Evolutionary conservation across 2,888 invertebrate genomes (phyloP).

Genomic region (Apamea monoglypha): DNA sequence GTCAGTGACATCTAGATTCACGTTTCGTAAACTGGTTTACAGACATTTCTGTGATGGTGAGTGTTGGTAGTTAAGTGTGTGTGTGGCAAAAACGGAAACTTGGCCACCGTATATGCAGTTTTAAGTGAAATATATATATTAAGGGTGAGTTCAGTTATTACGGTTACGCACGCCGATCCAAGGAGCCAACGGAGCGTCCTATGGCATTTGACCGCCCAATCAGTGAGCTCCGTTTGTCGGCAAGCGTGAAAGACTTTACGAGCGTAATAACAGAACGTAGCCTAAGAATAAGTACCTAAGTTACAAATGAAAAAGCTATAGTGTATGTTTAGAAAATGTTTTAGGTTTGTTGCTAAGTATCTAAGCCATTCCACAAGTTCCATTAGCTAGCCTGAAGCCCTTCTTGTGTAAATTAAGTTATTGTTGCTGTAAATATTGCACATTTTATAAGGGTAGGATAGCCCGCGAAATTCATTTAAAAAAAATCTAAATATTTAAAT

Average conservation of each 20-base stretch:
- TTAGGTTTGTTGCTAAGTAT: not conserved
- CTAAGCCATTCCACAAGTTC: not conserved
- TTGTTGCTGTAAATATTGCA: not conserved
- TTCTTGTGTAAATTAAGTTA: not conserved
- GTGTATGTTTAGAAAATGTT: not conserved
- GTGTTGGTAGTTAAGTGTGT: not conserved
- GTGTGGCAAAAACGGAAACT: not conserved
- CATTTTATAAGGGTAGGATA: not conserved
- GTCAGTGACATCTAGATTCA: not conserved
- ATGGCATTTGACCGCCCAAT: not conserved
- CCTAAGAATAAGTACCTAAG: not conserved
- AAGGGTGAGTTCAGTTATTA: conserved; percentile 5
- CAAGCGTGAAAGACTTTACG: not conserved
- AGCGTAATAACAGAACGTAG: not conserved
- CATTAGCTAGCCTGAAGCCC: not conserved
- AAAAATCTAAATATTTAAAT: not conserved
- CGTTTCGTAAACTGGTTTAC: not conserved
- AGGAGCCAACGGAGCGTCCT: too few relatives aligned
- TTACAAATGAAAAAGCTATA: not conserved
- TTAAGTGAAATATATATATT: not conserved
- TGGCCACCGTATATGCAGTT: not conserved
- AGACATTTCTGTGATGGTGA: not conserved
- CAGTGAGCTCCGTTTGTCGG: too few relatives aligned
- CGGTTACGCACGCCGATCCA: not conserved
- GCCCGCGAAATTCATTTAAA: not conserved